phyloP scores from a whole-genome alignment of 2,888 invertebrate genomes.

The Parasteatoda lunata region DNA sequence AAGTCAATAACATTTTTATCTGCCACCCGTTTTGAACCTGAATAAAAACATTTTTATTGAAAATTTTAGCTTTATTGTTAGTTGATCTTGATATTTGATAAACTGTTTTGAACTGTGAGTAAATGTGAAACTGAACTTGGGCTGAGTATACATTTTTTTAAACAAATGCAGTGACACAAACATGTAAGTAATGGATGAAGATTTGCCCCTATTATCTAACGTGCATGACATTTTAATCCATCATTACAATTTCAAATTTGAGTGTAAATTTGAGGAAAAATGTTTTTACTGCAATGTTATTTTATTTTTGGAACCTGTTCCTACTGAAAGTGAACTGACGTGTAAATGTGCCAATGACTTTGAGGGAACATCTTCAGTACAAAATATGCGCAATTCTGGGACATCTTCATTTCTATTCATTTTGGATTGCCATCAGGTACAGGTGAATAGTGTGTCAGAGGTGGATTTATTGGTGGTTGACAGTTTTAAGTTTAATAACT shows the following conservation, averaged over 20 bases:
- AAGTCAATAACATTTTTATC: too few species aligned
- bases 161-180: too few species aligned
- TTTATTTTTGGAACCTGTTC: conserved; percentile 71
- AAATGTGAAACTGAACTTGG: too few species aligned
- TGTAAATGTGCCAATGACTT: background rate
- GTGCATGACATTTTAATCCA: conserved; percentile 70
- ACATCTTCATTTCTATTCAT: conserved; percentile 43
- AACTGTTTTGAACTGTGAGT: too few species aligned
- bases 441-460: conserved; percentile 29
- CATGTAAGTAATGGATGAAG: conserved; percentile 1
- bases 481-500: background rate
- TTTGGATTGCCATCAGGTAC: conserved; percentile 59
- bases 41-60: too few species aligned
- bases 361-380: background rate
- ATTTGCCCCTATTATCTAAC: conserved; percentile 71
- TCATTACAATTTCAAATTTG: conserved; percentile 71
- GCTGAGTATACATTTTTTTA: too few species aligned
- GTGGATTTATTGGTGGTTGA: background rate
- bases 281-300: conserved; percentile 69
- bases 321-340: background rate
- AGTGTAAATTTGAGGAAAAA: conserved; percentile 69
- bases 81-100: too few species aligned
- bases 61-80: too few species aligned
- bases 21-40: too few species aligned
- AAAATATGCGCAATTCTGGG: background rate